Percentiles rank a stretch among this genome's conserved stretches.
Evolutionary conservation across 2,888 invertebrate genomes (phyloP).

Genomic region (Hyles lineata): DNA sequence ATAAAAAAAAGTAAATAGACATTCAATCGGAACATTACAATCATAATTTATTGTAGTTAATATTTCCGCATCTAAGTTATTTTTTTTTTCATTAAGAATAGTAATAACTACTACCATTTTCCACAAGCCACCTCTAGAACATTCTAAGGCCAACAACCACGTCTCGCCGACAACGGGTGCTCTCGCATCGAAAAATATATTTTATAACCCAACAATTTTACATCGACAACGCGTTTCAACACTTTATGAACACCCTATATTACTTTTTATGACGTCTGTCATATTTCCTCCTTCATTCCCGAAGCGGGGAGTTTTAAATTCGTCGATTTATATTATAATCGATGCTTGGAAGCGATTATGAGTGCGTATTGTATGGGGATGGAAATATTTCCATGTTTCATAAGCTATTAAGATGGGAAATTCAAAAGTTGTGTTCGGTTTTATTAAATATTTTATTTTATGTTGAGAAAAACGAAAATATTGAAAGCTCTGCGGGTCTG

Average conservation of each 20-base stretch:
- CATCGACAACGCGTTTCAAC: conserved; percentile 63
- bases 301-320: conserved; percentile 69
- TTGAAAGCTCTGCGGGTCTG: no score
- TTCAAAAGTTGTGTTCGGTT: conserved; percentile 16
- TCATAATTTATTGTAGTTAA: no score
- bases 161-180: conserved; percentile 20
- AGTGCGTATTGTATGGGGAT: conserved; percentile 4
- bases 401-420: conserved; percentile 26
- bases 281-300: conserved; percentile 56
- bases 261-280: conserved; percentile 74
- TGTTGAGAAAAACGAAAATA: no score
- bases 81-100: no score
- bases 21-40: no score
- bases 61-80: no score
- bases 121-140: conserved; percentile 7
- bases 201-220: conserved; percentile 58
- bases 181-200: conserved; percentile 58
- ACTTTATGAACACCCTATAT: conserved; percentile 72
- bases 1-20: no score
- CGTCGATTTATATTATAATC: conserved; percentile 80
- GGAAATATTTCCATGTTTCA: conserved; percentile 17
- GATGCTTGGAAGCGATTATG: conserved; percentile 60
- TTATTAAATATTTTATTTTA: background rate
- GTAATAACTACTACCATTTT: background rate
- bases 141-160: background rate